Evolutionary conservation across 2,888 invertebrate genomes (phyloP).

Genomic region (Diaperis boleti): DNA sequence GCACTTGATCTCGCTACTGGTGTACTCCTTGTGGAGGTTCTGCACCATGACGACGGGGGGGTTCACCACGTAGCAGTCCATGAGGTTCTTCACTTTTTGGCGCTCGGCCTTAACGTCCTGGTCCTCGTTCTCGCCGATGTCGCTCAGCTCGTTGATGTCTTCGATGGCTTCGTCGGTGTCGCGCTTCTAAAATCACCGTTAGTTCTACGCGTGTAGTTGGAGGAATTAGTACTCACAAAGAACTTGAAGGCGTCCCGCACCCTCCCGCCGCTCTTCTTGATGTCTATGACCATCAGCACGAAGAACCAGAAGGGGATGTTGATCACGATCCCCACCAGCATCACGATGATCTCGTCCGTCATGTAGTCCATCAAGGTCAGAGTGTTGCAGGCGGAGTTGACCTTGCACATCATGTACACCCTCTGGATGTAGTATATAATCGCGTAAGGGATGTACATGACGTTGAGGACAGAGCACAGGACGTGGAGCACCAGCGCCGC

Average conservation of each 20-base stretch:
- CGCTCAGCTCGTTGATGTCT: slow-evolving; percentile 62
- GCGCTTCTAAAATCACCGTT: slow-evolving; percentile 23
- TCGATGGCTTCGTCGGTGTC: slow-evolving; percentile 52
- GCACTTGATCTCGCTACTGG: slow-evolving; percentile 67
- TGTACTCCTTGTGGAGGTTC: slow-evolving; percentile 82
- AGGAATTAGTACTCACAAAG: slow-evolving; percentile 51
- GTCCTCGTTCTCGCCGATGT: slow-evolving; percentile 77
- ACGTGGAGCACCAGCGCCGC: slow-evolving; percentile 79
- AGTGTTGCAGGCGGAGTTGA: slow-evolving; percentile 74
- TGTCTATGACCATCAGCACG: slow-evolving; percentile 74
- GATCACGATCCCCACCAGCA: slow-evolving; percentile 75
- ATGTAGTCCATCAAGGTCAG: slow-evolving; percentile 77
- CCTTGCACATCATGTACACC: slow-evolving; percentile 79
- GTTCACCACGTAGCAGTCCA: slow-evolving; percentile 67
- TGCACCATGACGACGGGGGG: slow-evolving; percentile 74
- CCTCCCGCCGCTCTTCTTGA: slow-evolving; percentile 76
- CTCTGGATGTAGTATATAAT: slow-evolving; percentile 85
- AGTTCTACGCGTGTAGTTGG: not conserved
- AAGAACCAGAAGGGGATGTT: slow-evolving; percentile 79
- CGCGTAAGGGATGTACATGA: slow-evolving; percentile 87
- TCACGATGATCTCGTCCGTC: slow-evolving; percentile 78
- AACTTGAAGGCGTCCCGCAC: slow-evolving; percentile 69
- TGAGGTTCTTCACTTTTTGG: slow-evolving; percentile 73
- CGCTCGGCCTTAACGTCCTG: slow-evolving; percentile 80
- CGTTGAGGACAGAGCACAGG: slow-evolving; percentile 79